Evolutionary conservation across 1,140 invertebrate genomes (phyloP).

Genomic region (Drosophila paulistorum): DNA sequence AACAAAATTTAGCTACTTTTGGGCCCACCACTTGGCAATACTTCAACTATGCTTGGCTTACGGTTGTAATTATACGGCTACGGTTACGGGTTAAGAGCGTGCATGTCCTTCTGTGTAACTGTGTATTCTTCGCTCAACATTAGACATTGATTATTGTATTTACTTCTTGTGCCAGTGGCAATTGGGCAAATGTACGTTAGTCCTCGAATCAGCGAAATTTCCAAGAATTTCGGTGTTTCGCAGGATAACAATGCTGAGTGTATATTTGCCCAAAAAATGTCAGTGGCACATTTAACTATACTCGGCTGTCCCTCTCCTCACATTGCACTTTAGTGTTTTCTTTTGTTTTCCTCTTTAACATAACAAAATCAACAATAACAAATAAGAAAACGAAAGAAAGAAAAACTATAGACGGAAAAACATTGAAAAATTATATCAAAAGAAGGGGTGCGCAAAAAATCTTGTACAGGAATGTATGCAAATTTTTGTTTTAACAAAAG

Average conservation of each 20-base stretch:
- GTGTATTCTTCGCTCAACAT: conserved; percentile 62
- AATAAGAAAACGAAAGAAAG: conserved; percentile 48
- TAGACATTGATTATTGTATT: conserved; percentile 49
- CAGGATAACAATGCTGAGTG: conserved; percentile 67
- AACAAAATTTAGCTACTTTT: conserved; percentile 75
- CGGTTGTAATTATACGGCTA: not conserved
- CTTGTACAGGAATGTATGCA: conserved; percentile 70
- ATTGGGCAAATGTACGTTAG: conserved; percentile 47
- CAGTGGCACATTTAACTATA: conserved; percentile 49
- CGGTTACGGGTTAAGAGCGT: conserved; percentile 20
- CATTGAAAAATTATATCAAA: conserved; percentile 22
- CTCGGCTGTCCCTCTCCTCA: conserved; percentile 23
- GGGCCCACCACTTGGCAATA: conserved; percentile 64
- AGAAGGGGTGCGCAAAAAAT: conserved; percentile 29
- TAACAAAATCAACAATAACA: conserved; percentile 42
- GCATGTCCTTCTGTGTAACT: conserved; percentile 31
- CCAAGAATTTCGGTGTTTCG: conserved; percentile 58
- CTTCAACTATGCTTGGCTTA: conserved; percentile 39
- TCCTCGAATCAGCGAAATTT: conserved; percentile 64
- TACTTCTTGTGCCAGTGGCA: conserved; percentile 48
- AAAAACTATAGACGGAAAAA: conserved; percentile 48
- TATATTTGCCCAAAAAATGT: conserved; percentile 38
- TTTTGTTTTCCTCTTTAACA: conserved; percentile 38
- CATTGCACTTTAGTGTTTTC: conserved; percentile 35
- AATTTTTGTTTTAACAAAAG: conserved; percentile 47